These are phyloP conservation scores for Carassius carassius DNA, from an alignment of 2,113 vertebrate species.

Conservation along the genomic window DNA sequence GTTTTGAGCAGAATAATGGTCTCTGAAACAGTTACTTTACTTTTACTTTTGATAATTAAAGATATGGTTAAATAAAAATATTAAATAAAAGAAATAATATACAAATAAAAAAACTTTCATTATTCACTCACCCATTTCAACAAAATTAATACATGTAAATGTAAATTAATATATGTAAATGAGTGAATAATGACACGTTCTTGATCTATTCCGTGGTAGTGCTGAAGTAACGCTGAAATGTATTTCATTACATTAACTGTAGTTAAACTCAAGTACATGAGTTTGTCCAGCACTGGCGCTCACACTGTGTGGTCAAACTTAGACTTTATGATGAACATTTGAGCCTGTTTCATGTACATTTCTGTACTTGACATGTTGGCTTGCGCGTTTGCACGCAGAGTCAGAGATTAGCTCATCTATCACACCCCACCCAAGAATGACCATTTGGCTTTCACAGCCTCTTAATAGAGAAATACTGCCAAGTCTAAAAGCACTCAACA, in stretches of 20 bases:
- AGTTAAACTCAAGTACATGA: background rate
- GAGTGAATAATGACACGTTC: background rate
- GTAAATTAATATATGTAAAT: background rate
- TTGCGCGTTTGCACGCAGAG: slow-evolving; percentile 12
- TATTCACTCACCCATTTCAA: background rate
- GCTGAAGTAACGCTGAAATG: background rate
- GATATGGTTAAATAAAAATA: too few relatives aligned
- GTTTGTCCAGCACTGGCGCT: background rate
- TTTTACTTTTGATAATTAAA: background rate
- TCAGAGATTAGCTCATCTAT: slow-evolving; percentile 43
- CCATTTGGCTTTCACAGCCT: slow-evolving; percentile 50
- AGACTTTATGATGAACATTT: background rate
- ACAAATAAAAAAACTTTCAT: too few relatives aligned
- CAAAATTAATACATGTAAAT: background rate
- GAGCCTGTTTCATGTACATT: slow-evolving; percentile 5
- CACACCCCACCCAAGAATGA: slow-evolving; percentile 53
- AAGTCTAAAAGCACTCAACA: slow-evolving; percentile 36
- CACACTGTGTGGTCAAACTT: background rate
- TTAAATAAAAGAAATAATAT: too few relatives aligned
- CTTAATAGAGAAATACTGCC: slow-evolving; percentile 48
- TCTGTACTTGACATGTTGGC: slow-evolving; percentile 26
- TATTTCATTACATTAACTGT: background rate
- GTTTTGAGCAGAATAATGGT: background rate
- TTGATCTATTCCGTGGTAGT: background rate
- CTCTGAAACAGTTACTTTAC: background rate